Conservation (phyloP, 1,140 invertebrate species). For the Grapholita molesta region DNA sequence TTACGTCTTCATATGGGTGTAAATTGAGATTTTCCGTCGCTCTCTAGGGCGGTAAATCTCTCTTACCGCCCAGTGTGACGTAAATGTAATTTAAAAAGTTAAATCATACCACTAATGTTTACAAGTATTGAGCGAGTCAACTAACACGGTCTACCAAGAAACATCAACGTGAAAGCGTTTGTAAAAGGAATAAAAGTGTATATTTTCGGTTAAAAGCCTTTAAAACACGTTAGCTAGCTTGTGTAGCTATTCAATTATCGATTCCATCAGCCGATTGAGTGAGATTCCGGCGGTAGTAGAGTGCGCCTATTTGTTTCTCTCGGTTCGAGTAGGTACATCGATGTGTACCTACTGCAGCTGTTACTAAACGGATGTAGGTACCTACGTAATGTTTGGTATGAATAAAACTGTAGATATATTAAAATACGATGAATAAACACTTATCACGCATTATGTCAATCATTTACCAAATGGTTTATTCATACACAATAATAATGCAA, state of each 20-base stretch:
- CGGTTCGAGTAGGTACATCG: neutral
- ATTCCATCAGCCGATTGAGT: constrained; percentile 15
- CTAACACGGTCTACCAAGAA: neutral
- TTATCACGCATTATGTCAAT: too few relatives aligned
- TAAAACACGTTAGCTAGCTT: constrained; percentile 16
- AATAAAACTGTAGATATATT: too few relatives aligned
- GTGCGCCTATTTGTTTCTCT: constrained; percentile 15
- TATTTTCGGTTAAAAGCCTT: constrained; percentile 6
- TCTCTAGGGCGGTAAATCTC: too few relatives aligned
- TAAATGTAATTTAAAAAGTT: neutral
- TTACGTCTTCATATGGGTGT: too few relatives aligned
- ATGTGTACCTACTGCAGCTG: neutral
- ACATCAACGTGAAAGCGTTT: neutral
- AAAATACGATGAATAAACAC: too few relatives aligned
- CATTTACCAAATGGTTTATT: too few relatives aligned
- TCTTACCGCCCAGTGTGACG: neutral
- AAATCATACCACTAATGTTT: neutral
- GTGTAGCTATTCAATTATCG: constrained; percentile 16
- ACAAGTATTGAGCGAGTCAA: neutral
- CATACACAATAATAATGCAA: too few relatives aligned
- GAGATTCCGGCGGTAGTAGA: neutral
- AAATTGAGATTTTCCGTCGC: too few relatives aligned
- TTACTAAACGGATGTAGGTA: neutral
- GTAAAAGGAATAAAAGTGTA: constrained; percentile 1
- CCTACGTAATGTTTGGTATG: too few relatives aligned